Conservation (phyloP, 1,140 invertebrate species). For the Macrotrachela quadricornifera region DNA sequence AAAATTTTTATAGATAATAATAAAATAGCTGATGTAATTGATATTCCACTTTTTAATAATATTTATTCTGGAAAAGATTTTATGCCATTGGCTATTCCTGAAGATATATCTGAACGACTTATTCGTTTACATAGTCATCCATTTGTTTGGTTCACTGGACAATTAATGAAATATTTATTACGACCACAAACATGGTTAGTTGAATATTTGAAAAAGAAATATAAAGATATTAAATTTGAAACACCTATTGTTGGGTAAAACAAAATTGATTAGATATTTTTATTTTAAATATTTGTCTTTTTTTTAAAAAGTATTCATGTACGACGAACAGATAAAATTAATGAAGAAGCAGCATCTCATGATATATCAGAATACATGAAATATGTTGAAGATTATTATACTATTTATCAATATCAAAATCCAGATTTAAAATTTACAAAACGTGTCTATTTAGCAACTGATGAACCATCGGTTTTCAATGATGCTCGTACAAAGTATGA, state of each 20-base stretch:
- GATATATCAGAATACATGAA: constrained; percentile 86
- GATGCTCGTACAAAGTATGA: constrained; percentile 33
- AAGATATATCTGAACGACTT: too few species aligned
- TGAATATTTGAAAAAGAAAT: constrained; percentile 52
- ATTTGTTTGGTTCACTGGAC: constrained; percentile 86
- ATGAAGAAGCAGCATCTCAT: constrained; percentile 87
- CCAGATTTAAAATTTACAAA: too few species aligned
- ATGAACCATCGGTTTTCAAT: constrained; percentile 45
- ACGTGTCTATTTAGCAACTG: constrained; percentile 63
- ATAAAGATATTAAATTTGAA: constrained; percentile 57
- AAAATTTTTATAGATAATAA: too few species aligned
- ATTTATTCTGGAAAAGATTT: too few species aligned
- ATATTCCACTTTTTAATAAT: too few species aligned
- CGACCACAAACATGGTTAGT: constrained; percentile 40
- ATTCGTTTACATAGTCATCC: constrained; percentile 86
- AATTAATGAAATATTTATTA: constrained; percentile 71
- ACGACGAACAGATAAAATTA: constrained; percentile 90
- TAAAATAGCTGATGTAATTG: too few species aligned
- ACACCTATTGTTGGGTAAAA: constrained; percentile 67
- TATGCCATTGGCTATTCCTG: too few species aligned
- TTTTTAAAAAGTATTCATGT: constrained; percentile 59
- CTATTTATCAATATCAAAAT: too few species aligned
- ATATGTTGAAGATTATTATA: constrained; percentile 65
- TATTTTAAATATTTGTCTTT: background rate
- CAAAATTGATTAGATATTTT: background rate